A percentile compares a stretch with the other conserved stretches of the same genome.
phyloP scores from a whole-genome alignment of 2,888 invertebrate genomes.

The Nezara viridula region DNA sequence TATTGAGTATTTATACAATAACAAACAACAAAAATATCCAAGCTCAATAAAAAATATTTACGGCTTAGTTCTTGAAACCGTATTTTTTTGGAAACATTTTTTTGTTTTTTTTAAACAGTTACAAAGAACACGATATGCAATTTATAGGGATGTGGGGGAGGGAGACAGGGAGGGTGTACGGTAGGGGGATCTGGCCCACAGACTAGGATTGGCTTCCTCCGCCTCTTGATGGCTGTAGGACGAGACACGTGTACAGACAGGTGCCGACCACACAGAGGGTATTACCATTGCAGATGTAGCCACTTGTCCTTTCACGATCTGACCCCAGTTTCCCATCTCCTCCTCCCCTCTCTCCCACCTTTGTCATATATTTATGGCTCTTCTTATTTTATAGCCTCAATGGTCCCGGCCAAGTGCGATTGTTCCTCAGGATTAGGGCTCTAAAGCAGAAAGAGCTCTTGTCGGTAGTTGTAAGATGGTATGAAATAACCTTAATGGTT shows the following conservation, averaged over 20 bases:
- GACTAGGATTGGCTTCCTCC: too few species aligned
- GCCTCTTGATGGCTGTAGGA: background rate
- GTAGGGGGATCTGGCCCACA: too few species aligned
- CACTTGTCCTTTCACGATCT: conserved; percentile 48
- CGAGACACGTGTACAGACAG: conserved; percentile 9
- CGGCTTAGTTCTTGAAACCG: too few species aligned
- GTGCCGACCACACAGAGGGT: conserved; percentile 25
- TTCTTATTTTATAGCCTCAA: background rate
- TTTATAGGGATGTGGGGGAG: too few species aligned
- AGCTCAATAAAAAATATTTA: too few species aligned
- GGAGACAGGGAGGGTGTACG: too few species aligned
- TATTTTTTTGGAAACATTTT: too few species aligned
- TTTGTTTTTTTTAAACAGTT: too few species aligned
- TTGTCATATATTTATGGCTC: background rate
- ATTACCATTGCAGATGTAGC: conserved; percentile 39
- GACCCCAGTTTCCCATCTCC: background rate
- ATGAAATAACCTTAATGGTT: background rate
- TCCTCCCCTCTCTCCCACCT: background rate
- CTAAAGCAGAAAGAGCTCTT: background rate
- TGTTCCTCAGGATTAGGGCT: background rate
- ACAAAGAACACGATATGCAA: too few species aligned
- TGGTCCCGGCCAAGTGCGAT: background rate
- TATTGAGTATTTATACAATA: too few species aligned
- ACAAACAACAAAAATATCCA: too few species aligned
- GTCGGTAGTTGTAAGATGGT: background rate